phyloP scores from a whole-genome alignment of 2,888 invertebrate species.

The Lasiommata megera region DNA sequence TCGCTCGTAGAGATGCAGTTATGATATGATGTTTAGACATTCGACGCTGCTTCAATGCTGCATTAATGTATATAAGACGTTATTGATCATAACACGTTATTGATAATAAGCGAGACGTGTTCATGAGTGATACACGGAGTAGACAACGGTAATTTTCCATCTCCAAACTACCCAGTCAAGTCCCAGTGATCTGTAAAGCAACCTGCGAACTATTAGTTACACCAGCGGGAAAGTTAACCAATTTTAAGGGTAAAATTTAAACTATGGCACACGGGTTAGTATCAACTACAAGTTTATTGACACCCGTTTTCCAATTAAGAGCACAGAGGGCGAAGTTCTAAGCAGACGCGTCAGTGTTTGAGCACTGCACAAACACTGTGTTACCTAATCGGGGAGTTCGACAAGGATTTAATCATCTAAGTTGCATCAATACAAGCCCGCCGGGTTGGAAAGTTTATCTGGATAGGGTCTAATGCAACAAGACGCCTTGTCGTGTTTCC shows the following conservation, averaged over 20 bases:
- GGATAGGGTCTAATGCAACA: slow-evolving; percentile 17
- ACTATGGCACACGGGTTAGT: background rate
- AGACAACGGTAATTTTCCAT: too few relatives aligned
- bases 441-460: slow-evolving; percentile 19
- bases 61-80: too few relatives aligned
- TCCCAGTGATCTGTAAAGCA: too few relatives aligned
- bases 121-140: too few relatives aligned
- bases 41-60: too few relatives aligned
- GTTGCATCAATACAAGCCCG: slow-evolving; percentile 21
- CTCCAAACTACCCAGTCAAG: too few relatives aligned
- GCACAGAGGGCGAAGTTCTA: slow-evolving; percentile 8
- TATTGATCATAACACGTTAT: too few relatives aligned
- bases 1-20: too few relatives aligned
- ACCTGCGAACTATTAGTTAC: too few relatives aligned
- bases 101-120: too few relatives aligned
- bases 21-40: too few relatives aligned
- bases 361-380: slow-evolving; percentile 16
- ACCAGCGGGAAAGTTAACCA: background rate
- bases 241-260: background rate
- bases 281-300: slow-evolving; percentile 13
- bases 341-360: slow-evolving; percentile 12
- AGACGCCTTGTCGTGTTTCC: background rate
- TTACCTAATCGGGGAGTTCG: slow-evolving; percentile 23
- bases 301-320: slow-evolving; percentile 15
- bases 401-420: slow-evolving; percentile 21